Base-by-base conservation (phyloP, 2,888 invertebrate species). In the Cyaniris semiargus region DNA sequence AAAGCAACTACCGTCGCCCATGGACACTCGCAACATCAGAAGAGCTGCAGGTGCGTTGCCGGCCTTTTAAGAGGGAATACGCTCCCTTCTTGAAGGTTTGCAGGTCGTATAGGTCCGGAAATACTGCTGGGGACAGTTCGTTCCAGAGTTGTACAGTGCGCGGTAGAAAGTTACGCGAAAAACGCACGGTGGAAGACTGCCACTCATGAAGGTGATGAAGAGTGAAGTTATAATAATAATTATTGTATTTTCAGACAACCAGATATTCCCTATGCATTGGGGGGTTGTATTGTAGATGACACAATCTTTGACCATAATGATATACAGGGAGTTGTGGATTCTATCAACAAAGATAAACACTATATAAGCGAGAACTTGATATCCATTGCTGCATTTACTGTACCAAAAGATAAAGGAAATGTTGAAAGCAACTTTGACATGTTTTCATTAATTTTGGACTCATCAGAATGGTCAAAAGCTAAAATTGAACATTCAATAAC, bases 231-330 rank as follows among this genome's bases (percentile, higher is more conserved):
- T 38, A 15, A 4, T 48, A 15, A 4, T 15, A 4, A 48, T 48
- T 4, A 15, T 15, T 15, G 0, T 53, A 18, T 34, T 77, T 92
- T 72, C 84, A 94, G 94, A 2, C 94, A 94, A 83, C 89, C 90
- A 44, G 85, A 90, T 78, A 83, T 86, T 27, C 93, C 94, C 1
- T 93, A 89, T 83, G 94, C 94, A 5, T 83, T 94, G 66, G 94
- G 92, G 23, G 94, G 94, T 10, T 94, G 94, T 82, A 87, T 92
- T 21, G 88, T 94, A 18, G 92, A 93, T 79, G 94, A 91, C 78
- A 88, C 89, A 58, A 84, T 89, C 56, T 84, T 82, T 76, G 85
- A 87, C 53, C 80, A 83, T 31, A 83, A 79, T 79, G 88, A 93
- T 78, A 83, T 92, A 60, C 83, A 84, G 38, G 80, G 82, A 5